Base-by-base conservation (phyloP, 2,797 vertebrate species). In the Lutjanus argentimaculatus region DNA sequence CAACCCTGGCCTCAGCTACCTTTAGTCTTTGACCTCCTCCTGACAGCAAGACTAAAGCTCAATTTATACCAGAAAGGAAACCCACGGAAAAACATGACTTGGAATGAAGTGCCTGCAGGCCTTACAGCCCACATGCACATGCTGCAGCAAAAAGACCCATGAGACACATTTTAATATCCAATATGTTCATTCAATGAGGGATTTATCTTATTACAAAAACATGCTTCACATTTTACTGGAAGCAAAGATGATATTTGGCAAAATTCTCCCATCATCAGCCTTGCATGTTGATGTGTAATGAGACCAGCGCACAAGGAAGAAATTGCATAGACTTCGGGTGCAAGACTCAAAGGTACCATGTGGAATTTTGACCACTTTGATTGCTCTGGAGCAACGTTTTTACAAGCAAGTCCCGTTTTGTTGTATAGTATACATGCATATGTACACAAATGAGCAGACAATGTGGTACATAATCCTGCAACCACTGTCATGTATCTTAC, bases 41-140 rank as follows among this genome's bases (percentile, higher is more conserved):
- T 90, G 85, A 89, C 84, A 86, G 80, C 69, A 68, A 67, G 48
- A 40, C 65, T 66, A 55, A 86, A 76, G 30, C 55, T 74, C 48
- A 83, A 67, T 79, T 83, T 69, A 82, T 45, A 72, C 68, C 83
- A 67, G 19, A 16, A 52, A 22, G 49, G 59, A 79, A 80, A 67
- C 8, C 8, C 43, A 52, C 17, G 61, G 43, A 49, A 66, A 69
- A 76, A 72, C 65, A 79, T 10, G 51, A 42, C 61, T 17, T 45
- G 64, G 61, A 80, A 67, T n/a, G 45, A 75, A 77, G 51, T 2
- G 0, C 25, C 63, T 45, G 15, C 49, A 52, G 49, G 22, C 13
- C 7, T 58, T 43, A 11, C 22, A 46, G 11, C n/a, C 40, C 40
- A 55, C 61, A 21, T 59, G 52, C 70, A 45, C 42, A 59, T 67